Percentiles rank a stretch among this genome's conserved stretches.
phyloP scores from a whole-genome alignment of 2,888 invertebrate genomes.

The Drosophila peninsularis region DNA sequence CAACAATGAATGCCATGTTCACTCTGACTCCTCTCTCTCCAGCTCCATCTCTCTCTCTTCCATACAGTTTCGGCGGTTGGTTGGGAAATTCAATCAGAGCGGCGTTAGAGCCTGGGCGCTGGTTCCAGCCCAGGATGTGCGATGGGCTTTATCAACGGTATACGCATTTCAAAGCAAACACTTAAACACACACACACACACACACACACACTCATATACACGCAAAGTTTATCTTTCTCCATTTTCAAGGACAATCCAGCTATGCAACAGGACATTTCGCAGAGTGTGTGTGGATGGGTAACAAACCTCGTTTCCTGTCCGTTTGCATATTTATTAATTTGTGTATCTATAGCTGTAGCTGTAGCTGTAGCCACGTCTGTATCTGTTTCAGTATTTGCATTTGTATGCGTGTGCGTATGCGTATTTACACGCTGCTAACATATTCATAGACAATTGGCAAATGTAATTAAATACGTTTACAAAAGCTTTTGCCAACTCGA shows the following conservation, averaged over 20 bases:
- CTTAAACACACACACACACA: constrained; percentile 39
- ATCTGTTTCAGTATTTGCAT: constrained; percentile 4
- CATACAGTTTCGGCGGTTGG: constrained; percentile 47
- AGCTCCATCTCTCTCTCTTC: background rate
- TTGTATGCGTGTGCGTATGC: constrained; percentile 18
- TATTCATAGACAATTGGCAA: constrained; percentile 76
- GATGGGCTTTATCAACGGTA: constrained; percentile 66
- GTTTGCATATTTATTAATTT: constrained; percentile 78
- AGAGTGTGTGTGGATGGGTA: background rate
- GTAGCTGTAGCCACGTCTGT: constrained; percentile 5
- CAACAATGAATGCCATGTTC: constrained; percentile 32
- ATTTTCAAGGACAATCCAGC: constrained; percentile 70
- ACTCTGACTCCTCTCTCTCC: background rate
- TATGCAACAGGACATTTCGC: constrained; percentile 27
- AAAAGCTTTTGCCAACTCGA: constrained; percentile 26
- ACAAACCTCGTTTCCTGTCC: constrained; percentile 35
- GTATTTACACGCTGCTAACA: constrained; percentile 79
- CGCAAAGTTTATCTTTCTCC: constrained; percentile 68
- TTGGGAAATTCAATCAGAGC: constrained; percentile 71
- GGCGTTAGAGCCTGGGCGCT: constrained; percentile 32
- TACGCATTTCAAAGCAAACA: constrained; percentile 79
- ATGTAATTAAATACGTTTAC: constrained; percentile 31
- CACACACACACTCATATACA: background rate
- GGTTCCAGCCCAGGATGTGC: constrained; percentile 28
- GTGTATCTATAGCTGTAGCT: constrained; percentile 42